A percentile compares a stretch with the other conserved stretches of the same genome.
Conservation (phyloP, 2,797 vertebrate species). For the Sebastes taczanowskii region DNA sequence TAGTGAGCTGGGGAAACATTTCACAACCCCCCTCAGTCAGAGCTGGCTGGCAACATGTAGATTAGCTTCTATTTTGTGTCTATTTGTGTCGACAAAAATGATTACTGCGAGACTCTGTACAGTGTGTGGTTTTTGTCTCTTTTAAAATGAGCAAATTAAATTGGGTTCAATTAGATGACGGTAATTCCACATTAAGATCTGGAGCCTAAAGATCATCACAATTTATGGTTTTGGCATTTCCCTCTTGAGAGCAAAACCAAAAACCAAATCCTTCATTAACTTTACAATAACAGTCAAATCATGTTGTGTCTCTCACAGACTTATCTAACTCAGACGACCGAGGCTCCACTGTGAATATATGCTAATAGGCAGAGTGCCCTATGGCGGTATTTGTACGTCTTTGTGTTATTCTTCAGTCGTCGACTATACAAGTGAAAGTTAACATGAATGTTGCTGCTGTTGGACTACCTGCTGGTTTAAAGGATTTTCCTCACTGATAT, state of each 20-base stretch:
- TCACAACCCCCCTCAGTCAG: not conserved
- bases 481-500: not conserved
- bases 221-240: constrained; percentile 25
- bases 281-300: not conserved
- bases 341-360: not conserved
- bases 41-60: not conserved
- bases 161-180: constrained; percentile 24
- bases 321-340: not conserved
- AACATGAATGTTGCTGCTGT: not conserved
- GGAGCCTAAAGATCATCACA: constrained; percentile 9
- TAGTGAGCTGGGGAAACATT: constrained; percentile 39
- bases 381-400: too few species aligned
- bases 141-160: not conserved
- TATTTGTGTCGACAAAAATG: not conserved
- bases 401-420: not conserved
- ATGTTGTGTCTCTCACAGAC: not conserved
- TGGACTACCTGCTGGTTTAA: not conserved
- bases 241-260: not conserved
- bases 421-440: not conserved
- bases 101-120: not conserved
- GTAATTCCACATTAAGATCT: constrained; percentile 19
- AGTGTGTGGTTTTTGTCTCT: not conserved
- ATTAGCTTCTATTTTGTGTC: not conserved
- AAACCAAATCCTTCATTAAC: not conserved
- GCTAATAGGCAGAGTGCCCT: not conserved